Base-by-base conservation (phyloP, 2,888 invertebrate species). In the Eustalomyia histrio region DNA sequence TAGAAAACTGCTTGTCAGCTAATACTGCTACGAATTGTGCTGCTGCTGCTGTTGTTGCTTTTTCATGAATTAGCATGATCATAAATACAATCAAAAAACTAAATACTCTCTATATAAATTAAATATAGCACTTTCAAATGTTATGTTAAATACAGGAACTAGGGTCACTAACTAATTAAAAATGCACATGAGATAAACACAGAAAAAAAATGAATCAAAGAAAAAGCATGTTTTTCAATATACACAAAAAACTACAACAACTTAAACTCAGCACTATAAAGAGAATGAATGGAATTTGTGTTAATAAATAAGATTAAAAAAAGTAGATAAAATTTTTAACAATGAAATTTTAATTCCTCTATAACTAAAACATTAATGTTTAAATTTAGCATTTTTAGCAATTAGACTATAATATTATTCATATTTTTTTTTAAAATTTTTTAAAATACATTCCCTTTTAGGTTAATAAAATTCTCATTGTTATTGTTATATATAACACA, bases 131-230 rank as follows among this genome's bases (percentile, higher is more conserved):
- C n/a, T 12, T 71, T 74, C 76, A 76, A 78, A 74, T 78, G 65
- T 74, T 78, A 68, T 81, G 78, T 78, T 81, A 71, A 78, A 81
- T 81, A 71, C 81, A 81, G 82, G 79, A 79, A 81, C 83, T 76
- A 74, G 80, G 83, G 83, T 84, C 83, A 83, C 82, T 79, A 83
- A 79, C 83, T 84, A 84, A 84, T 82, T 83, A 84, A 83, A 84
- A 82, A 83, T 83, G 76, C 80, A 79, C 79, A 84, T 81, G 79
- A 76, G 76, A 79, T 68, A 69, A 58, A 29, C 7, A 29, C 3
- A 29, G 7, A 29, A 29, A 29, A 29, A 29, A 63, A 29, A 61
- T 50, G 43, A 60, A 71, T 67, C 50, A 58, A 24, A 63, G 39
- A 72, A 61, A 75, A 76, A 57, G 17, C 72, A 75, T 73, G 73